Evolutionary conservation across 2,113 vertebrate genomes (phyloP), one percentile per base, ranked within the genome.

Genomic region (Vidua macroura): DNA sequence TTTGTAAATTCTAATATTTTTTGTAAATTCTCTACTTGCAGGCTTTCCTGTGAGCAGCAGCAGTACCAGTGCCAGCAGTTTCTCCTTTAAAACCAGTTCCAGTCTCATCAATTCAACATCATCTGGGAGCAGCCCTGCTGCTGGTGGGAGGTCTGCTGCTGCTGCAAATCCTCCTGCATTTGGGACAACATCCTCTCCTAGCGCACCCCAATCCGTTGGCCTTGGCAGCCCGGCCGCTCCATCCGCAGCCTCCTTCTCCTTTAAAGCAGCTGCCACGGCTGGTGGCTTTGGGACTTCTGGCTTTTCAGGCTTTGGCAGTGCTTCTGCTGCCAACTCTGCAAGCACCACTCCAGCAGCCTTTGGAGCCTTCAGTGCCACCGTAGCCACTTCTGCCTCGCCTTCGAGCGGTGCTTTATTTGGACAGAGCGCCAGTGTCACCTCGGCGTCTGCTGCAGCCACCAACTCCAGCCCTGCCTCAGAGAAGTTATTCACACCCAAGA

Each of bases 401-500:
- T 69, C 93, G 30, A 49, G 93, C 24, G 6, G 52, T 30, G 31
- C 91, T 39, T 70, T 83, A 13, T 97, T 95, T 63, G 97, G 96
- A 39, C 96, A 96, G 64, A 15, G 94, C 7, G 16, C 25, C 80
- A 46, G 44, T 49, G 33, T 28, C 31, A 27, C 55, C 21, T 41
- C 97, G 6, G 18, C 21, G 0, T 46, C 97, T 82, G 43, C 95
- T 74, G 66, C 59, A 23, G 59, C 23, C 70, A 81, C 93, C 46
- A 73, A 6, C 15, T 68, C 24, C 28, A 58, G n/a, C 64, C 39
- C 51, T 13, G 48, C 84, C 3, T 80, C 88, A 10, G 97, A 97
- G 67, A 80, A 84, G 25, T 70, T 99, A 59, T 99, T 98, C 95
- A 99, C 99, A 44, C 95, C 98, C 31, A 98, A 96, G 90, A 94